Base-by-base conservation (phyloP, 2,113 vertebrate species). In the Chloebia gouldiae region DNA sequence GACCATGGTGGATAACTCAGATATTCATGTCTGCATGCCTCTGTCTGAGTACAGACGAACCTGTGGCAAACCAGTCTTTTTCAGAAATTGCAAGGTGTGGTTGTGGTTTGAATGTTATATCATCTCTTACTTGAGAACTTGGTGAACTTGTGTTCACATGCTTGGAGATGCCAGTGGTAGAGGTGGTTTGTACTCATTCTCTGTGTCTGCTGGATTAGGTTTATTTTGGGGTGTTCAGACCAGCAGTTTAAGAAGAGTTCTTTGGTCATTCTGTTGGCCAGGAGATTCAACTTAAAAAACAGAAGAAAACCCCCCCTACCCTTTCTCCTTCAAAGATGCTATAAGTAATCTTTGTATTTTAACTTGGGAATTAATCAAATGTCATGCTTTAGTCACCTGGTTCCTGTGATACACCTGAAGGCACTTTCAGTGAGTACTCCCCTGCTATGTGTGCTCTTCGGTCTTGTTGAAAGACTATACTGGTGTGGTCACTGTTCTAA, bases 71-170 rank as follows among this genome's bases (percentile, higher is more conserved):
- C 39, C 76, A 2, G 66, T 13, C 56, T 78, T 71, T 35, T 82
- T 49, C 71, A 93, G 88, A 75, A 96, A 73, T 16, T 88, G 54
- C 47, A 33, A 88, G 87, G 81, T 94, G 94, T 92, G 81, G 90
- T 51, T 90, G 79, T 90, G 85, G 81, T 92, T 92, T 92, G 51
- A 37, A 33, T 78, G 61, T 79, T 54, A 2, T 18, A 37, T 75
- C 35, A 64, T 31, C 35, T 44, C 18, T 35, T 57, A 12, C 42
- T 50, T 31, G 45, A 66, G 79, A 93, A 68, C 51, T 73, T 0
- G 0, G 15, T 83, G 60, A 50, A 51, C 71, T 91, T 54, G 40
- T 4, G 5, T 68, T 86, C 10, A 9, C 13, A 40, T 83, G 25
- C 37, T 61, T 65, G 63, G 39, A 86, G 81, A 30, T 65, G 50